These are phyloP conservation scores for Pollachius pollachius DNA, from an alignment of 2,113 vertebrate species.

Conservation along the genomic window DNA sequence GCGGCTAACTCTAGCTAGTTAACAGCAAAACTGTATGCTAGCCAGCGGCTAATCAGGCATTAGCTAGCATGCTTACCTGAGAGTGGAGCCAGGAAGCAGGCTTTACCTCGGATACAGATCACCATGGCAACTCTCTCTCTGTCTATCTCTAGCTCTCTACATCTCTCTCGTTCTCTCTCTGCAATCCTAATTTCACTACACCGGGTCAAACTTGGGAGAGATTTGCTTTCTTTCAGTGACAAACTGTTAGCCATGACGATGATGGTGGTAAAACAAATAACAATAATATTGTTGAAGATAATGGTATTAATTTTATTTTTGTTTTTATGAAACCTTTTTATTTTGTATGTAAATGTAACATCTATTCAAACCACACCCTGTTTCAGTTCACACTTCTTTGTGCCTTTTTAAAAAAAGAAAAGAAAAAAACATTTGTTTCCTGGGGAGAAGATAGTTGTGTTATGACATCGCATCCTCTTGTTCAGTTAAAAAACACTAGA, in stretches of 20 bases:
- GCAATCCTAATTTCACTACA: conserved; percentile 2
- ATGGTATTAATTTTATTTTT: conserved; percentile 68
- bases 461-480: too few relatives aligned
- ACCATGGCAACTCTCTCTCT: neutral
- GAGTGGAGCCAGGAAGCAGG: conserved; percentile 33
- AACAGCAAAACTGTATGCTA: conserved; percentile 2
- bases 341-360: conserved; percentile 54
- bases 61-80: neutral
- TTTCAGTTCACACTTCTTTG: conserved; percentile 56
- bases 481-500: conserved; percentile 5
- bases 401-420: conserved; percentile 42
- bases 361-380: conserved; percentile 44
- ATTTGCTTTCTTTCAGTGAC: conserved; percentile 39
- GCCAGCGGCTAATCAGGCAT: conserved; percentile 37
- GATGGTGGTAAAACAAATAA: conserved; percentile 42
- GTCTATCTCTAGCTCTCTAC: conserved; percentile 8
- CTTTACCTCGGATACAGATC: conserved; percentile 52
- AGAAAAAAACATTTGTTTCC: conserved; percentile 12
- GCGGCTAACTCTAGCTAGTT: neutral
- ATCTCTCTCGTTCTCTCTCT: conserved; percentile 9
- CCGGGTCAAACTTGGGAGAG: conserved; percentile 23
- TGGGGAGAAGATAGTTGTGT: neutral
- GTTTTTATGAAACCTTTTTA: conserved; percentile 56
- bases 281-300: conserved; percentile 54
- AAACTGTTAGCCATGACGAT: conserved; percentile 36